phyloP scores from a whole-genome alignment of 2,113 vertebrate species.

The human region DNA sequence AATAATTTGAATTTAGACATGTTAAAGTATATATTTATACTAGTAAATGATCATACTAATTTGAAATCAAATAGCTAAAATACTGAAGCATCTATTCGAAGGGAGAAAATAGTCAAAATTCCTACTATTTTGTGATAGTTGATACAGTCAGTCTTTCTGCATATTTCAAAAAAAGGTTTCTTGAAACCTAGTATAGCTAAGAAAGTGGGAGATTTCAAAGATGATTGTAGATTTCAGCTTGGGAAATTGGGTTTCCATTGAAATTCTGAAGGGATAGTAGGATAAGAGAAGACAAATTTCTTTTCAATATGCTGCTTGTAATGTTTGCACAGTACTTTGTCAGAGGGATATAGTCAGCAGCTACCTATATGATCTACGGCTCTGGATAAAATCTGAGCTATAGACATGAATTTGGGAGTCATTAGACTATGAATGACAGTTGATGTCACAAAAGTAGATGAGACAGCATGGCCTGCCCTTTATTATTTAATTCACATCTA shows the following conservation, averaged over 20 bases:
- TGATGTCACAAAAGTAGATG: background rate
- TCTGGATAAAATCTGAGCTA: background rate
- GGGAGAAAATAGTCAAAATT: background rate
- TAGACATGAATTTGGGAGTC: background rate
- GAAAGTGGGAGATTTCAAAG: background rate
- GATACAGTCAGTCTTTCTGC: background rate
- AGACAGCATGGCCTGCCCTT: background rate
- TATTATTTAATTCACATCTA: background rate
- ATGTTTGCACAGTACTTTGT: background rate
- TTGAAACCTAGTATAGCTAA: background rate
- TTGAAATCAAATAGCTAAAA: constrained; percentile 38
- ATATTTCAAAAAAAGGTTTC: background rate
- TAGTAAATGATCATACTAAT: background rate
- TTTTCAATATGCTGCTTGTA: background rate
- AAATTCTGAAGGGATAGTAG: background rate
- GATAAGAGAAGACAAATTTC: background rate
- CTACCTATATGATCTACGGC: background rate
- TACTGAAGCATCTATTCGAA: background rate
- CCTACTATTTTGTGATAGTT: background rate
- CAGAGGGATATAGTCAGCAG: background rate
- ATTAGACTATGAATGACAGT: background rate
- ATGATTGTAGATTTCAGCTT: background rate
- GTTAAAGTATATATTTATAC: background rate
- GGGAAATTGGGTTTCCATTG: background rate
- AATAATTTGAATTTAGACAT: background rate